Evolutionary conservation across 2,797 vertebrate species (phyloP).

Genomic region (Enoplosus armatus): DNA sequence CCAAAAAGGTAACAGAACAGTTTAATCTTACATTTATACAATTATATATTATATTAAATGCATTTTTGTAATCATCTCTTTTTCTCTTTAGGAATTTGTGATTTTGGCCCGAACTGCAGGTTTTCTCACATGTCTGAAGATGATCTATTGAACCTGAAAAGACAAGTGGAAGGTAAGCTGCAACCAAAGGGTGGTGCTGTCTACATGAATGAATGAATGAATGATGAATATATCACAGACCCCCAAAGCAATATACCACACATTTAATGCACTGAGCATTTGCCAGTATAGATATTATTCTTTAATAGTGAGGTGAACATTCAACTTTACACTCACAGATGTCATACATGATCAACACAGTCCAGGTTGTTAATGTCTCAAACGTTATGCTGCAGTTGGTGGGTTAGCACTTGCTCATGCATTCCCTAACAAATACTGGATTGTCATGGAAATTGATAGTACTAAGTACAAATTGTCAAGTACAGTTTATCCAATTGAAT

Average conservation of each 20-base stretch:
- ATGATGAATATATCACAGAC: not conserved
- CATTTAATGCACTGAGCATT: not conserved
- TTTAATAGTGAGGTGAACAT: not conserved
- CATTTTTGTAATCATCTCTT: not conserved
- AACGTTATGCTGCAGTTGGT: not conserved
- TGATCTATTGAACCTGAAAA: constrained; percentile 88
- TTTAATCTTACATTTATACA: not conserved
- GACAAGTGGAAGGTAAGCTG: constrained; percentile 89
- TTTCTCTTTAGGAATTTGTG: constrained; percentile 89
- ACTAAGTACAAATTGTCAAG: not conserved
- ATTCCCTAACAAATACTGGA: not conserved
- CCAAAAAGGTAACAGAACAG: constrained; percentile 87
- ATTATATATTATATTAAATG: not conserved
- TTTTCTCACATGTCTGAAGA: constrained; percentile 96
- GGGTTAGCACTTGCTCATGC: not conserved
- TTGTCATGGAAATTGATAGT: constrained; percentile 4
- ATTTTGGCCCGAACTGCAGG: constrained; percentile 93
- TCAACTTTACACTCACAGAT: not conserved
- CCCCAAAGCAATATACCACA: not conserved
- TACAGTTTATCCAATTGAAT: not conserved
- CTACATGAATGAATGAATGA: not conserved
- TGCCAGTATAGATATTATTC: not conserved
- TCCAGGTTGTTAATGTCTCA: not conserved
- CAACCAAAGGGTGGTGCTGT: constrained; percentile 49
- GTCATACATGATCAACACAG: not conserved